A percentile compares a stretch with the other conserved stretches of the same genome.
Evolutionary conservation across 2,888 invertebrate species (phyloP).

Genomic region (Rhaphigaster nebulosa): DNA sequence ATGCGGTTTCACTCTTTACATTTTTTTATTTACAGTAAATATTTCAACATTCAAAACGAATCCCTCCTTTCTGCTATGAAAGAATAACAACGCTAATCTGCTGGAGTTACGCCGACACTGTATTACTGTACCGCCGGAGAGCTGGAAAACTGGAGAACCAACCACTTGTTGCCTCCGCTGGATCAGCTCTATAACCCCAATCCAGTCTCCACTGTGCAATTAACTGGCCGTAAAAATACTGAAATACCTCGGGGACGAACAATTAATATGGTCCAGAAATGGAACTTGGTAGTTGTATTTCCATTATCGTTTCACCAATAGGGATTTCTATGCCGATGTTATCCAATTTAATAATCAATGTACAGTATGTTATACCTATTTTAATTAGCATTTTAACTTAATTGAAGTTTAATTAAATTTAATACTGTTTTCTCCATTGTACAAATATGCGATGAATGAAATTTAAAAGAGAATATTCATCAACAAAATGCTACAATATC

Average conservation of each 20-base stretch:
- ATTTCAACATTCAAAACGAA: neutral
- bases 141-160: neutral
- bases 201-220: neutral
- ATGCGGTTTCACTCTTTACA: neutral
- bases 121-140: neutral
- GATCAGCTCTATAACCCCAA: neutral
- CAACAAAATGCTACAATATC: too few relatives aligned
- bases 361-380: neutral
- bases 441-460: too few relatives aligned
- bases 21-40: neutral
- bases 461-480: too few relatives aligned
- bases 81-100: neutral
- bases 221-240: constrained; percentile 21
- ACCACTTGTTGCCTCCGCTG: neutral
- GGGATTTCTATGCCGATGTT: neutral
- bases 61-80: fast-evolving
- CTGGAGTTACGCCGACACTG: neutral
- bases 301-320: neutral
- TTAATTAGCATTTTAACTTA: too few relatives aligned
- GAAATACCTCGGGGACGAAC: neutral
- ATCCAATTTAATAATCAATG: neutral
- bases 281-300: neutral
- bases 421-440: too few relatives aligned
- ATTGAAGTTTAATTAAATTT: too few relatives aligned
- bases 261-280: neutral